Evolutionary conservation across 2,797 vertebrate species (phyloP).

Genomic region (Lepidocolaptes lacrymiger): DNA sequence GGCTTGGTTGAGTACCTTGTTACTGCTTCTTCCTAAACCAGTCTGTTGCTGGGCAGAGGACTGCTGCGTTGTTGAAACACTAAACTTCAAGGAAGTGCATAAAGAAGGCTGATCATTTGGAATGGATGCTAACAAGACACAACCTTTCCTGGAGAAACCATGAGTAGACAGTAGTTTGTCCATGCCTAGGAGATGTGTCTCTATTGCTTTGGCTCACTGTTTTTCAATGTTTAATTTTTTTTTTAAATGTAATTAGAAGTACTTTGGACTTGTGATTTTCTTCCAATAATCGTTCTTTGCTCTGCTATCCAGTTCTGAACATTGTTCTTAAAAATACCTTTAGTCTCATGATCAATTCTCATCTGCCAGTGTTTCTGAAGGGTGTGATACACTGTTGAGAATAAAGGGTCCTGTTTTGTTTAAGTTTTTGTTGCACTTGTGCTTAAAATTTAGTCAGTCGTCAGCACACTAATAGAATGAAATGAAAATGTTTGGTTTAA

Average conservation of each 20-base stretch:
- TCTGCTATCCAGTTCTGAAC: background rate
- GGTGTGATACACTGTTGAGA: constrained; percentile 48
- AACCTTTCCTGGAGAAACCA: background rate
- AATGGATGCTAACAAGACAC: background rate
- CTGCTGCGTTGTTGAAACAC: background rate
- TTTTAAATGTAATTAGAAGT: background rate
- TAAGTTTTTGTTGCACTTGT: constrained; percentile 38
- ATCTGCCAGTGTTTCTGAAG: constrained; percentile 61
- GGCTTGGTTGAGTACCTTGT: background rate
- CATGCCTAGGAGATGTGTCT: background rate
- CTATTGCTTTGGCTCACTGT: background rate
- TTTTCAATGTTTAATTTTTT: background rate
- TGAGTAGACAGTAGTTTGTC: background rate
- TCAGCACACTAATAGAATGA: constrained; percentile 13
- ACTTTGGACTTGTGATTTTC: background rate
- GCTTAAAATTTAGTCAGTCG: constrained; percentile 48
- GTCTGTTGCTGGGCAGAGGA: background rate
- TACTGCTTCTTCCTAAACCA: background rate
- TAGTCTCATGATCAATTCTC: constrained; percentile 34
- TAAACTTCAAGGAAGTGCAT: background rate
- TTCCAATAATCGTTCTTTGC: background rate
- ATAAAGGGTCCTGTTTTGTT: constrained; percentile 2
- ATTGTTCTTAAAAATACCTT: constrained; percentile 11
- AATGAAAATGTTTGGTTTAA: constrained; percentile 30
- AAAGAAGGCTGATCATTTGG: background rate